Evolutionary conservation across 1,140 invertebrate genomes (phyloP).

Genomic region (Eriocheir sinensis): DNA sequence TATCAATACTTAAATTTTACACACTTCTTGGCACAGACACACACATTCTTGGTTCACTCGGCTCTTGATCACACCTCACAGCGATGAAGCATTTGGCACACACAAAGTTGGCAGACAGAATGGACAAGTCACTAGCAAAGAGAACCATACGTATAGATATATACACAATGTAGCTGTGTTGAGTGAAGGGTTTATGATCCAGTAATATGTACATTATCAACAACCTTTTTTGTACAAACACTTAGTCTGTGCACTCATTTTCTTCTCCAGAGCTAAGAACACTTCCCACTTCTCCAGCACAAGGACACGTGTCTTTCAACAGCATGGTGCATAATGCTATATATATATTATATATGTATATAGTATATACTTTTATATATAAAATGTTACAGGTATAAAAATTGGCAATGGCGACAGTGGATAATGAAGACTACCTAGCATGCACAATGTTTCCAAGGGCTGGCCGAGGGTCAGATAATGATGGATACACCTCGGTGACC

Average conservation of each 20-base stretch:
- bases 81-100: slow-evolving; percentile 72
- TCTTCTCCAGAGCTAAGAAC: slow-evolving; percentile 33
- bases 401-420: slow-evolving; percentile 60
- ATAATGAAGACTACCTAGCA: slow-evolving; percentile 68
- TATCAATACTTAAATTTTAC: neutral
- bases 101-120: slow-evolving; percentile 73
- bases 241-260: slow-evolving; percentile 28
- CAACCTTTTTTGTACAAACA: slow-evolving; percentile 73
- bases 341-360: slow-evolving; percentile 67
- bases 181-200: slow-evolving; percentile 64
- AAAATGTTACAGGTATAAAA: slow-evolving; percentile 74
- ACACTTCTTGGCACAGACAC: neutral
- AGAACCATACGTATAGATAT: slow-evolving; percentile 72
- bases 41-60: neutral
- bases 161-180: slow-evolving; percentile 70
- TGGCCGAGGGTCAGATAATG: neutral
- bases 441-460: slow-evolving; percentile 51
- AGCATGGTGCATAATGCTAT: slow-evolving; percentile 64
- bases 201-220: slow-evolving; percentile 73
- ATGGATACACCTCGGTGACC: neutral
- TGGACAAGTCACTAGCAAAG: slow-evolving; percentile 73
- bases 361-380: slow-evolving; percentile 59
- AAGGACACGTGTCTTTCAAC: slow-evolving; percentile 44
- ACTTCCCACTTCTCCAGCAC: slow-evolving; percentile 53
- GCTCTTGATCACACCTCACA: neutral